These are phyloP conservation scores for Centropyge bicolor DNA, from an alignment of 2,797 vertebrate species.

Conservation along the genomic window DNA sequence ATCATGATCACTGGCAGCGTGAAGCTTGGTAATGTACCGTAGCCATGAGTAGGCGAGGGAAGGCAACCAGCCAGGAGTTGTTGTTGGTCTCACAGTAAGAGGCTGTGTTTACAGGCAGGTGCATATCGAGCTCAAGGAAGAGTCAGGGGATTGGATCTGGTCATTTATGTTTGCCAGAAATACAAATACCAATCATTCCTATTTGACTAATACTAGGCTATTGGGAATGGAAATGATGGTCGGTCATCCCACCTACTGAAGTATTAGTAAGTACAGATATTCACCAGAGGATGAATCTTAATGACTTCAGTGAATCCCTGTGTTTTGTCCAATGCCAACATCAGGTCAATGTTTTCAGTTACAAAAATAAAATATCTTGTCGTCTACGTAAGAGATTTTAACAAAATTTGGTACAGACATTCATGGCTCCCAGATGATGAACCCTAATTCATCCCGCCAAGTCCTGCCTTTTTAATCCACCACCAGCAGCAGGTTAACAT, in stretches of 20 bases:
- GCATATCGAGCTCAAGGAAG: background rate
- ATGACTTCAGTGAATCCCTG: too few relatives aligned
- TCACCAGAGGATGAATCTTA: too few relatives aligned
- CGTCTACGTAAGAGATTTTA: background rate
- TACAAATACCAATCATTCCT: background rate
- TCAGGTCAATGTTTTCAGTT: too few relatives aligned
- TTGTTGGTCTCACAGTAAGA: background rate
- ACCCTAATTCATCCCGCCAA: too few relatives aligned
- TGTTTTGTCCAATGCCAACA: too few relatives aligned
- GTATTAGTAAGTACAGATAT: too few relatives aligned
- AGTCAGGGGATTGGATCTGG: background rate
- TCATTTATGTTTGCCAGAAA: background rate
- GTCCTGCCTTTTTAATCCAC: too few relatives aligned
- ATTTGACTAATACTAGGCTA: background rate
- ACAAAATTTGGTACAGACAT: background rate
- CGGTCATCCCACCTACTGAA: too few relatives aligned
- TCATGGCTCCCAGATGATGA: background rate
- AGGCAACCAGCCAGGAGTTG: background rate
- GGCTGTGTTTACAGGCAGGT: background rate
- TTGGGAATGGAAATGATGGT: background rate
- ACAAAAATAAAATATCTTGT: background rate
- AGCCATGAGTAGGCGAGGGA: background rate
- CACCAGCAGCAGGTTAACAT: too few relatives aligned
- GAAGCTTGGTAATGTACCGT: background rate
- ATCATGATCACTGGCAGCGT: conserved; percentile 16